A percentile compares a stretch with the other conserved stretches of the same genome.
Conservation (phyloP, 2,797 vertebrate species). For the Mastacembelus armatus region DNA sequence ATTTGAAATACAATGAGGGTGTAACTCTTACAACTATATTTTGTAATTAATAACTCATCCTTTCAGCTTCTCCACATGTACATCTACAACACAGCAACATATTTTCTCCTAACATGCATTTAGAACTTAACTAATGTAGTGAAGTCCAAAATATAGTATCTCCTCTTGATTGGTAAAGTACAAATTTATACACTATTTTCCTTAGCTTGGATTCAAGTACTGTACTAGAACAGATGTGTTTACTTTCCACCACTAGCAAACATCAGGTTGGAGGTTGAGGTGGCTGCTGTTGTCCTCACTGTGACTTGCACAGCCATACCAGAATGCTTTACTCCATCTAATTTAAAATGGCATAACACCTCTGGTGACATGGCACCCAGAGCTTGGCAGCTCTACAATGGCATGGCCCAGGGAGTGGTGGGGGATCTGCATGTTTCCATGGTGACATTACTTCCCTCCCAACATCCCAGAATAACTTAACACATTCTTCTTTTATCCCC, state of each 20-base stretch:
- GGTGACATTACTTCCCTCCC: constrained; percentile 57
- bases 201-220: neutral
- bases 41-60: no score
- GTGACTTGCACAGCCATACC: constrained; percentile 15
- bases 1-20: no score
- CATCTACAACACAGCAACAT: no score
- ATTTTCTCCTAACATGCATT: no score
- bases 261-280: neutral
- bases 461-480: constrained; percentile 78
- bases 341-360: constrained; percentile 58
- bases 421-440: constrained; percentile 75
- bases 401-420: constrained; percentile 65
- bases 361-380: constrained; percentile 58
- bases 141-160: neutral
- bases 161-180: neutral
- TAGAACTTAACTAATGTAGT: no score
- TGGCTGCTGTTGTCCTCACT: constrained; percentile 3
- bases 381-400: constrained; percentile 68
- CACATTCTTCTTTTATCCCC: constrained; percentile 67
- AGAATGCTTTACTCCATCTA: constrained; percentile 50
- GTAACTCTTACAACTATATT: no score
- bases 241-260: neutral
- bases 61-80: no score
- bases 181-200: neutral
- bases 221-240: neutral